Evolutionary conservation across 2,797 vertebrate genomes (phyloP), one percentile per base, ranked within the genome.

Genomic region (Sebastiscus albofasciatus): DNA sequence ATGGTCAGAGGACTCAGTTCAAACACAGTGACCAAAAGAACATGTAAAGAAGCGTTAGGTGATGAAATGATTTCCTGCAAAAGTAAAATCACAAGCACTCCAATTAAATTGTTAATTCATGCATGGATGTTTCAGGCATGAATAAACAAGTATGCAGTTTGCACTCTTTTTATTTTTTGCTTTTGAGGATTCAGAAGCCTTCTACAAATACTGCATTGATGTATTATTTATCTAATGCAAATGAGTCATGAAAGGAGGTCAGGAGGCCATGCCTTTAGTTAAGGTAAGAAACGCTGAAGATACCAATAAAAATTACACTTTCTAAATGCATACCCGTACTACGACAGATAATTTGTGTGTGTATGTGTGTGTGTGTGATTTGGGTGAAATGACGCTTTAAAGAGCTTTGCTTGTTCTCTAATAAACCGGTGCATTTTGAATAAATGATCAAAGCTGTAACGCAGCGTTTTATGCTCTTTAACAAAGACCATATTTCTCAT

Each of bases 151-250:
- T 11, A 2, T 12, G 34, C 65, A 67, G 29, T 76, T 60, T 76
- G 29, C n/a, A 49, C n/a, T 24, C 27, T 62, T 56, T 70, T 39
- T 68, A 24, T 14, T 54, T 39, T 42, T 42, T 34, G 67, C 70
- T 75, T 81, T 72, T 72, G 60, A 81, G 56, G 42, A 69, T 71
- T 42, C 14, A 24, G 33, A 75, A 26, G 2, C 22, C 12, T 24
- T 70, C 58, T 5, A 16, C 22, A 20, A 39, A 52, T 18, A 13
- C 69, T 18, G 55, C 6, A 56, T 11, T 80, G 49, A 83, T 87
- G 36, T 59, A 58, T 80, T 78, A 80, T 81, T 78, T 29, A 81
- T 78, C 18, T 20, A 7, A 79, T 81, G 68, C 68, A 76, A 79
- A 82, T 76, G 0, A 58, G 27, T 70, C 49, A 34, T 58, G 60